Evolutionary conservation across 1,140 invertebrate genomes (phyloP), one percentile per base, ranked within the genome.

Genomic region (Plodia interpunctella): DNA sequence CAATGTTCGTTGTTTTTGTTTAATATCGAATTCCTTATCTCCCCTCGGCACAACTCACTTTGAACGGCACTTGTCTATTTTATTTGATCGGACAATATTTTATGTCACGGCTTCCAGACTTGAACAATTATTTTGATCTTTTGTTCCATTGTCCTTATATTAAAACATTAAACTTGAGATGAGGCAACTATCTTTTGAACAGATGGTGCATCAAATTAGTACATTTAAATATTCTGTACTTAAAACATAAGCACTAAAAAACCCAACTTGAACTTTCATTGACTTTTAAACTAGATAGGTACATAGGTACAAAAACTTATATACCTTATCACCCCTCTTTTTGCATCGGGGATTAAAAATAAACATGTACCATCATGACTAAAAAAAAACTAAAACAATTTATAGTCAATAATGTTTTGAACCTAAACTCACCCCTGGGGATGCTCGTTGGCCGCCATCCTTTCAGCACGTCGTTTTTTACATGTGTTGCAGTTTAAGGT

Each of bases 401-500:
- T 25, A 25, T 3, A 25, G 21, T 35, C 13, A 35, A n/a, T n/a
- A n/a, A n/a, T n/a, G n/a, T n/a, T n/a, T 35, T 35, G 8, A 32
- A 28, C 15, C 56, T 44, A 57, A 59, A 72, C 82, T 74, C 65
- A 88, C 85, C 85, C 80, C 49, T 70, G 81, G 9, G 80, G 78
- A 17, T 76, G 73, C 30, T 83, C 83, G 55, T 80, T 84, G 2
- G 74, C 81, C 19, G 58, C 78, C 83, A 86, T 88, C 58, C 80
- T 83, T 60, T 86, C 83, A 13, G 78, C 72, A 19, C 83, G 70
- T 25, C 83, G 74, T 64, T 82, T 84, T 71, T 83, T 84, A 65
- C 85, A 86, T 32, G 83, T 88, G 63, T 83, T 80, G 59, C 85
- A 88, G 59, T 60, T 78, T 20, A 86, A 63, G 30, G 83, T 83